These are phyloP conservation scores for Manis pentadactyla DNA, from an alignment of 2,797 vertebrate genomes.

Conservation along the genomic window DNA sequence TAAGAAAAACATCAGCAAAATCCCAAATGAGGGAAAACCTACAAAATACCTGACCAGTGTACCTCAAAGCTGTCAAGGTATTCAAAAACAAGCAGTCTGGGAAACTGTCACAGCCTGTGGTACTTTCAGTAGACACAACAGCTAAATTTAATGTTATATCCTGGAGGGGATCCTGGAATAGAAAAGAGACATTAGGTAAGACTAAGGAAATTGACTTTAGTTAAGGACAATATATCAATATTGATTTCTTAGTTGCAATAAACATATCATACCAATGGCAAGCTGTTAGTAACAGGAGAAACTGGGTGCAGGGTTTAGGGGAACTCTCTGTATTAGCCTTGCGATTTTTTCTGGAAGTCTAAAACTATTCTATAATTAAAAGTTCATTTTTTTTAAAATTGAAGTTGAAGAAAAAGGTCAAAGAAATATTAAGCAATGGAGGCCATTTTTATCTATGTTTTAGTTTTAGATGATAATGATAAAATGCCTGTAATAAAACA, in stretches of 20 bases:
- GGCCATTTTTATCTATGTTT: background rate
- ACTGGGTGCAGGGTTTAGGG: too few species aligned
- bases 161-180: background rate
- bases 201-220: background rate
- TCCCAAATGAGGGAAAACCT: background rate
- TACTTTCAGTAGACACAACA: background rate
- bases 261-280: background rate
- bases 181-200: background rate
- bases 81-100: background rate
- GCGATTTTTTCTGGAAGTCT: background rate
- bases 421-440: background rate
- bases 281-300: background rate
- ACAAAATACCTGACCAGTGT: background rate
- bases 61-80: background rate
- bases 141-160: background rate
- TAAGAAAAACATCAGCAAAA: background rate
- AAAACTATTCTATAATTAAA: background rate
- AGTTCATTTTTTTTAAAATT: background rate
- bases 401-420: background rate
- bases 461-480: background rate
- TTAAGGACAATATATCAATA: background rate
- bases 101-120: background rate
- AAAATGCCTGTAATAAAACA: background rate
- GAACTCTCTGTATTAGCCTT: background rate
- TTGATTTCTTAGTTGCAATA: background rate